Evolutionary conservation across 2,797 vertebrate genomes (phyloP), one percentile per base, ranked within the genome.

Genomic region (Ptychadena robeensis): DNA sequence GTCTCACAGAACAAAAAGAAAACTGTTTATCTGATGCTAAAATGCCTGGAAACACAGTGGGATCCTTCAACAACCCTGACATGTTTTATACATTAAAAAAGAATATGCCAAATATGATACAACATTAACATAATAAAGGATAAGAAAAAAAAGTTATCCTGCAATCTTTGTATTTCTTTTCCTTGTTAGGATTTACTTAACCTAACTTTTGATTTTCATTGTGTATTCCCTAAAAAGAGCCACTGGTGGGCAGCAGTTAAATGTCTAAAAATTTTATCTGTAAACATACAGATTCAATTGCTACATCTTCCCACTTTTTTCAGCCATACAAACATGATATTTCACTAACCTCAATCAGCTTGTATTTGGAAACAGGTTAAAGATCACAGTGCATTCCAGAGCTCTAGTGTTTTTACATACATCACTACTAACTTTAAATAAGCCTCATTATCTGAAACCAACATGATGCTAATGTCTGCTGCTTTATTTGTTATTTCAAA

Each of bases 191-290:
- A 48, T 63, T 81, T 66, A 9, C 14, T 40, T 28, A 12, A 69
- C 30, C 32, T 35, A 81, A 40, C 63, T 86, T 88, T 0, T 5
- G 73, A 9, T 84, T 57, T 82, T 69, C 82, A 85, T 76, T 85
- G 73, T 72, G 85, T 88, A 88, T 86, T 89, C 86, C 85, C 87
- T 86, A 34, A 75, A 85, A 88, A 57, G 70, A 74, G 31, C 87
- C 88, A 89, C 89, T 89, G 89, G 89, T 89, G 88, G 89, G 86
- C 87, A 87, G 87, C 86, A 90, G 87, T 81, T 86, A 87, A 85
- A 86, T 91, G 22, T 30, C 64, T 67, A 35, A 69, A 80, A 84
- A 68, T 70, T 63, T n/a, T 44, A 82, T 73, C 35, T 27, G 63
- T 79, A 68, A 67, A 83, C 53, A 64, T 53, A 11, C 32, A 61